Evolutionary conservation across 2,113 vertebrate genomes (phyloP).

Genomic region (Corythornis madagascariensis): DNA sequence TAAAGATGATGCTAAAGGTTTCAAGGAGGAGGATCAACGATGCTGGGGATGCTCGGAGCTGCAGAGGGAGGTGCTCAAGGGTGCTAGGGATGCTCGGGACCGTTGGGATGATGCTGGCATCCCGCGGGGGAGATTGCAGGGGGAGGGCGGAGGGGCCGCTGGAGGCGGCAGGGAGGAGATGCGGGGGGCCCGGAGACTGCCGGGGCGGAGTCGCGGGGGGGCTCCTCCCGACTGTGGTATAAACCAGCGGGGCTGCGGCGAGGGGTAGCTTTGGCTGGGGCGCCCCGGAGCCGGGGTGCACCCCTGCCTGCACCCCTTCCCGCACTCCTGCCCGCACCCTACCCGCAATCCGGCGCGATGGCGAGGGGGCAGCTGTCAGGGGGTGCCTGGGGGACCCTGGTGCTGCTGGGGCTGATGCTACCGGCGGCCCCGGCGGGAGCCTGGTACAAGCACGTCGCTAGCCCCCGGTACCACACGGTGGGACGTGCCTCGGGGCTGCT

Average conservation of each 20-base stretch:
- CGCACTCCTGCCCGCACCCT: not conserved
- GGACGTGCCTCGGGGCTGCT: conserved; percentile 74
- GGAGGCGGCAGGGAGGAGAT: not conserved
- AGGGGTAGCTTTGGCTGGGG: not conserved
- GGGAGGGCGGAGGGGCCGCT: not conserved
- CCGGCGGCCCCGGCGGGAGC: not conserved
- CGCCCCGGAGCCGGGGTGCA: not conserved
- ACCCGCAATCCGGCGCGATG: not conserved
- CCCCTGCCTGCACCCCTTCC: not conserved
- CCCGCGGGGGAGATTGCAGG: not conserved
- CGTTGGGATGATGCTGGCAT: not conserved
- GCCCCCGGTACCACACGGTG: conserved; percentile 71
- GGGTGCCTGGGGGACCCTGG: conserved; percentile 35
- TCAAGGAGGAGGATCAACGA: not conserved
- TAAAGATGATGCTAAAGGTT: not conserved
- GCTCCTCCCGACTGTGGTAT: conserved; percentile 1
- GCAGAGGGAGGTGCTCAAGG: not conserved
- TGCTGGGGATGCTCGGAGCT: not conserved
- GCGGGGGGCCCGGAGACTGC: not conserved
- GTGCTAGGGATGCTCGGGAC: not conserved
- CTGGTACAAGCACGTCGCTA: conserved; percentile 76
- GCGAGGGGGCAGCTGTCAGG: not conserved
- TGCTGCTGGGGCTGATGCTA: conserved; percentile 41
- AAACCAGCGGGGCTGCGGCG: not conserved
- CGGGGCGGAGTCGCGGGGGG: not conserved